Conservation (phyloP, 2,888 invertebrate species). For the Drosophila mettleri region DNA sequence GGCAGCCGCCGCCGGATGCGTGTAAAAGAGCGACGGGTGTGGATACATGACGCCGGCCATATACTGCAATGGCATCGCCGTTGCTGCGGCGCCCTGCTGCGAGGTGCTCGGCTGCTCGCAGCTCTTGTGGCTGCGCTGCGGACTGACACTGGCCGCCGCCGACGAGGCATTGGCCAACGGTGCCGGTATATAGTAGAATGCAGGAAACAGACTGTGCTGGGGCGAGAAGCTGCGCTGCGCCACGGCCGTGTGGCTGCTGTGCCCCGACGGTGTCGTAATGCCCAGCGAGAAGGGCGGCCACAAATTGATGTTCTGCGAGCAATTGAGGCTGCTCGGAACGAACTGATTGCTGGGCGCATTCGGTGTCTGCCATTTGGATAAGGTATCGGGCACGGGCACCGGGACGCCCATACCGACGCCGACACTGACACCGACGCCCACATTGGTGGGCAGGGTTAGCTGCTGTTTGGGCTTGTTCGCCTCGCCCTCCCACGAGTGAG, state of each 20-base stretch:
- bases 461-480: conserved; percentile 87
- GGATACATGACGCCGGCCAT: conserved; percentile 88
- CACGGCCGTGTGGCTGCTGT: conserved; percentile 70
- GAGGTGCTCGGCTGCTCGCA: conserved; percentile 72
- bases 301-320: conserved; percentile 85
- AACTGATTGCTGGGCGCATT: conserved; percentile 35
- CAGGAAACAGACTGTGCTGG: conserved; percentile 85
- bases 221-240: conserved; percentile 80
- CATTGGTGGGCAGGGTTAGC: conserved; percentile 40
- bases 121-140: conserved; percentile 26
- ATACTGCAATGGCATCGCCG: conserved; percentile 86
- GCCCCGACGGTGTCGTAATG: conserved; percentile 74
- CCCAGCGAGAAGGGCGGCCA: conserved; percentile 88
- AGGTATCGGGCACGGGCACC: neutral
- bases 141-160: conserved; percentile 4
- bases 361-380: conserved; percentile 19
- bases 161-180: conserved; percentile 17
- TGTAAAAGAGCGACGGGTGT: conserved; percentile 86
- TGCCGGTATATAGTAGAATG: conserved; percentile 87
- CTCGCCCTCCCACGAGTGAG: conserved; percentile 88
- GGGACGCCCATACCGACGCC: neutral
- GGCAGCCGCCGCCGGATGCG: conserved; percentile 85
- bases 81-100: conserved; percentile 54
- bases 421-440: conserved; percentile 5
- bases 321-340: conserved; percentile 45